These are phyloP conservation scores for Drosophila nikananu DNA, from an alignment of 1,140 invertebrate species.

Conservation along the genomic window DNA sequence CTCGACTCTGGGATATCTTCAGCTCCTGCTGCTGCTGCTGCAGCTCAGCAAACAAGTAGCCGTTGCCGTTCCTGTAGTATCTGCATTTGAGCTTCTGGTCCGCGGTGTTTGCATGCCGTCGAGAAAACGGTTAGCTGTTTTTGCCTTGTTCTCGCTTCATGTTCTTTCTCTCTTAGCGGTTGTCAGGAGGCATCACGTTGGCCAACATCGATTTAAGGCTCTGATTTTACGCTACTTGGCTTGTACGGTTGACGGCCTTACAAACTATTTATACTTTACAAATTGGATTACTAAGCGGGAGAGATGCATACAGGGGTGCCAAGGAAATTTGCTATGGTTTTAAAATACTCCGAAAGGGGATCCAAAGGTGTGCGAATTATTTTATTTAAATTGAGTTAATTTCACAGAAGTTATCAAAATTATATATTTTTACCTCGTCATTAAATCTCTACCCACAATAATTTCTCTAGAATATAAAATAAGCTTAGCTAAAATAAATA, in stretches of 20 bases:
- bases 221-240: conserved; percentile 31
- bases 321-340: background rate
- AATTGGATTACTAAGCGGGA: conserved; percentile 4
- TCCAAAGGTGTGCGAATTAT: background rate
- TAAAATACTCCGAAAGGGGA: background rate
- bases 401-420: too few relatives aligned
- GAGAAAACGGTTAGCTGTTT: conserved; percentile 62
- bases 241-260: conserved; percentile 14
- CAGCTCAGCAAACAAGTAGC: conserved; percentile 38
- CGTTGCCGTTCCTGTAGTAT: conserved; percentile 36
- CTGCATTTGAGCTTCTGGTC: conserved; percentile 64
- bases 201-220: conserved; percentile 36
- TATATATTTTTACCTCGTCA: background rate
- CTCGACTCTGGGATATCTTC: conserved; percentile 27
- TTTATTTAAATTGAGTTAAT: too few relatives aligned
- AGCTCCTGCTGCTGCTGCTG: background rate
- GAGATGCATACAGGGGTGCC: background rate
- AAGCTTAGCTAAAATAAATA: background rate
- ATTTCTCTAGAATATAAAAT: background rate
- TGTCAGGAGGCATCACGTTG: conserved; percentile 33
- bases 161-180: conserved; percentile 58
- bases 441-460: background rate
- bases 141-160: conserved; percentile 65
- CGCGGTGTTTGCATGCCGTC: conserved; percentile 16
- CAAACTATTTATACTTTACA: conserved; percentile 11